These are phyloP conservation scores for Leucoptera coffeella DNA, from an alignment of 2,888 invertebrate genomes.

Conservation along the genomic window DNA sequence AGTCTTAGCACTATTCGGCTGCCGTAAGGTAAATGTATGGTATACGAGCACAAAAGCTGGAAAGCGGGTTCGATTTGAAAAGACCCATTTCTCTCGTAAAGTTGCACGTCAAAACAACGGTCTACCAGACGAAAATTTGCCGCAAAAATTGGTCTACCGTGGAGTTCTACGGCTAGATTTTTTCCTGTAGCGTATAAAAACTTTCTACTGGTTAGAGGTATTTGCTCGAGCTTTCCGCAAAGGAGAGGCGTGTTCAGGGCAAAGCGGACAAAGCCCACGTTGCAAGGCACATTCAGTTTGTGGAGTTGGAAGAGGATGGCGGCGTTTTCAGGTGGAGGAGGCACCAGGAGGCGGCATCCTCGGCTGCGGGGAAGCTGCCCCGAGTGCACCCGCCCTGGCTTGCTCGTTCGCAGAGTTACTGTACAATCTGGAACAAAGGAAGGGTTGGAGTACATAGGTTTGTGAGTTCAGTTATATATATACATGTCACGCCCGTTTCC, in stretches of 20 bases:
- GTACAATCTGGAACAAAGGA: constrained; percentile 54
- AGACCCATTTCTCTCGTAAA: constrained; percentile 58
- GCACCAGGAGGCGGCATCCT: constrained; percentile 53
- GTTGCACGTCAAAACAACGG: constrained; percentile 65
- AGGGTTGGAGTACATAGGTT: too few relatives aligned
- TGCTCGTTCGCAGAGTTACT: constrained; percentile 33
- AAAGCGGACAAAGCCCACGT: constrained; percentile 55
- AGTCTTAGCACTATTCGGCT: constrained; percentile 59
- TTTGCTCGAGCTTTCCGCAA: constrained; percentile 68
- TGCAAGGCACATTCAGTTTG: constrained; percentile 65
- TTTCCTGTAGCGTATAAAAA: constrained; percentile 51
- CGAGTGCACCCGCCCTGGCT: constrained; percentile 42
- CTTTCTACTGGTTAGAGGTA: constrained; percentile 49
- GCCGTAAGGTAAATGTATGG: constrained; percentile 65
- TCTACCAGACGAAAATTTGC: constrained; percentile 63
- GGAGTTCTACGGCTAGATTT: constrained; percentile 48
- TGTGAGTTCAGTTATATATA: neutral
- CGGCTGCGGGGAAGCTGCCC: constrained; percentile 42
- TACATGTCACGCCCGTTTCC: too few relatives aligned
- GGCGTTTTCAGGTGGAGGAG: constrained; percentile 26
- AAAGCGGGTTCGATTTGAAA: constrained; percentile 57
- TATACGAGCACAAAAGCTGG: constrained; percentile 60
- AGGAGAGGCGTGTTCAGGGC: constrained; percentile 41
- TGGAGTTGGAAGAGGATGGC: constrained; percentile 61
- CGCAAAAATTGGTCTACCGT: constrained; percentile 61